phyloP scores from a whole-genome alignment of 2,888 invertebrate genomes.

The Holacanthella duospinosa region DNA sequence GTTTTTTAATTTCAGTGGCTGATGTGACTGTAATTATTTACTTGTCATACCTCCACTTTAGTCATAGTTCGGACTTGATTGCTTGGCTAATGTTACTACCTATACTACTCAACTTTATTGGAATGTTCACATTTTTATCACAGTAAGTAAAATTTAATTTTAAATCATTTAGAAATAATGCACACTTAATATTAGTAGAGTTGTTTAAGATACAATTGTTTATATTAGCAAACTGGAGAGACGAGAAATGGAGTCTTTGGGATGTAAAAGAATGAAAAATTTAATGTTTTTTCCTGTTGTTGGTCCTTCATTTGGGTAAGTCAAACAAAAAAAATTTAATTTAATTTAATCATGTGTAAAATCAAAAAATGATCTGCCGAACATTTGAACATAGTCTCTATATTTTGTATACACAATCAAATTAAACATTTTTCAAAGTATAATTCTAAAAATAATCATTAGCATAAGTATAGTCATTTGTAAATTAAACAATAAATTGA shows the following conservation, averaged over 20 bases:
- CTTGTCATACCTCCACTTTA: conserved; percentile 22
- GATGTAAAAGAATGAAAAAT: conserved; percentile 17
- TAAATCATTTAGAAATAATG: background rate
- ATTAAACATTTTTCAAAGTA: too few relatives aligned
- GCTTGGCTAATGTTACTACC: conserved; percentile 25
- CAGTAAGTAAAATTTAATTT: conserved; percentile 20
- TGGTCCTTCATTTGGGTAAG: conserved; percentile 22
- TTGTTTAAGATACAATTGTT: too few relatives aligned
- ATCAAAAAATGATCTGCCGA: too few relatives aligned
- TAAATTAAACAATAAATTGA: too few relatives aligned
- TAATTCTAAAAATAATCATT: too few relatives aligned
- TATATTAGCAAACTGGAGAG: conserved; percentile 18
- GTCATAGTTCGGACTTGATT: conserved; percentile 20
- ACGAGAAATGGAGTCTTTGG: conserved; percentile 20
- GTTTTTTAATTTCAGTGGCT: conserved; percentile 18
- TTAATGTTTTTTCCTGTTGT: conserved; percentile 26
- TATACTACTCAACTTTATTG: conserved; percentile 21
- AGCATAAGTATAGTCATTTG: too few relatives aligned
- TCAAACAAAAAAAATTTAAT: too few relatives aligned
- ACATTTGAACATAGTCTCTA: too few relatives aligned
- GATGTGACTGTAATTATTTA: conserved; percentile 24
- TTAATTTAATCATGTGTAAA: too few relatives aligned
- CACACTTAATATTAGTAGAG: background rate
- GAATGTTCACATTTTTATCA: conserved; percentile 24
- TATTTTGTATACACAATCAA: too few relatives aligned